These are phyloP conservation scores for Pseudocheirus occidentalis DNA, from an alignment of 2,797 vertebrate species.

Conservation along the genomic window DNA sequence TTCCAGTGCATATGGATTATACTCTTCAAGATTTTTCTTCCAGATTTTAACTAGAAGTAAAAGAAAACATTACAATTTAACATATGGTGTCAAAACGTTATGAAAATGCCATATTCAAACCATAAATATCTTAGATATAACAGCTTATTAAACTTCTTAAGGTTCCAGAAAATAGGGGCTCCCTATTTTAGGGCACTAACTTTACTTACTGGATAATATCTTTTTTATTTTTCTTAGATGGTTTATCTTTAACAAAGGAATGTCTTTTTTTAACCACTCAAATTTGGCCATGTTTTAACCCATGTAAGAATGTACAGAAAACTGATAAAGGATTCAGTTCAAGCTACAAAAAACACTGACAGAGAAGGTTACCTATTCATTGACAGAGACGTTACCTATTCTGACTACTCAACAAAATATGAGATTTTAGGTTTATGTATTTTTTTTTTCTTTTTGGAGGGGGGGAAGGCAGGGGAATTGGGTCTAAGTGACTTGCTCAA, in stretches of 20 bases:
- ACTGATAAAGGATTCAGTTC: neutral
- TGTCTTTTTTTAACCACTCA: neutral
- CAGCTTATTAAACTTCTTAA: neutral
- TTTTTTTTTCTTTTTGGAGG: too few species aligned
- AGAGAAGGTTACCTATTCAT: too few species aligned
- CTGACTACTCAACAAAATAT: neutral
- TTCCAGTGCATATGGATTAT: constrained; percentile 81
- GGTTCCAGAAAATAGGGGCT: neutral
- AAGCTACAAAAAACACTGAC: neutral
- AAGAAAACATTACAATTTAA: constrained; percentile 5
- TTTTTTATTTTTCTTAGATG: neutral
- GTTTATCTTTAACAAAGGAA: neutral
- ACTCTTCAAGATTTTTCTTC: constrained; percentile 85
- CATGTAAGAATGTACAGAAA: neutral
- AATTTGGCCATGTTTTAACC: neutral
- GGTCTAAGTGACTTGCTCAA: too few species aligned
- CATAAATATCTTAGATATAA: neutral
- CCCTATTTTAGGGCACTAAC: neutral
- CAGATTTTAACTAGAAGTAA: constrained; percentile 84
- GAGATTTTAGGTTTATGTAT: neutral
- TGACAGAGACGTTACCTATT: too few species aligned
- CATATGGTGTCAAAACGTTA: neutral
- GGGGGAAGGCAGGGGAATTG: too few species aligned
- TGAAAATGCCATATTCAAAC: neutral
- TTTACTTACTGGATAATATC: neutral